Base-by-base conservation (phyloP, 2,888 invertebrate genomes). In the Drosophila monieri region DNA sequence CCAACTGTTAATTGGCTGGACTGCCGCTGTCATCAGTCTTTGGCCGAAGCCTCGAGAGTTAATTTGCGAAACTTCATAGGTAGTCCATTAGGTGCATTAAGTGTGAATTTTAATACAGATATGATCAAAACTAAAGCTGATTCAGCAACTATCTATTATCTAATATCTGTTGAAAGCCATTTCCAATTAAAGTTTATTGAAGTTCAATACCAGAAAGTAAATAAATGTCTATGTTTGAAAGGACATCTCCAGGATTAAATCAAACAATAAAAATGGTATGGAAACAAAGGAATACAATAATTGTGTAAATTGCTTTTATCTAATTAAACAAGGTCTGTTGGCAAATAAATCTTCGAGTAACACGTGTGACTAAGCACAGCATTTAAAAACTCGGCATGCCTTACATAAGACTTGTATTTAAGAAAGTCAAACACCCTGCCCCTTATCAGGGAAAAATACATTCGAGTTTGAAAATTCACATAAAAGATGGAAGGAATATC, bases 1-100 rank as follows among this genome's bases (percentile, higher is more conserved):
- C 67, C 52, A 30, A 67, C 55, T 53, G 27, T 46, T 53, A 66
- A 66, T 64, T 52, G 54, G 53, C 35, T 25, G 12, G 49, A 41
- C 21, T 44, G 43, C 27, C 14, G 46, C 12, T 60, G 60, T 25
- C 59, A 47, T 47, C 15, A 27, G 39, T 30, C 62, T 47, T 23
- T 15, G n/a, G 18, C 14, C 44, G 15, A 21, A 1, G 3, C 3
- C 18, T 18, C 30, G 8, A 30, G 49, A 47, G 39, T 61, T 61
- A 15, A 41, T 41, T 18, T 62, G 9, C 3, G 64, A 32, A 47
- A 14, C 62, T 23, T 18, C 23, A 27, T 35, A 9, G 37, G 23
- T 43, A 60, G 27, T 46, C 25, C 35, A 41, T 18, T 41, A 41
- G 18, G 8, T 41, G 2, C 15, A 18, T 18, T 8, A 41, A 18